These are phyloP conservation scores for Cantharis flavilabris DNA, from an alignment of 2,888 invertebrate genomes.

Conservation along the genomic window DNA sequence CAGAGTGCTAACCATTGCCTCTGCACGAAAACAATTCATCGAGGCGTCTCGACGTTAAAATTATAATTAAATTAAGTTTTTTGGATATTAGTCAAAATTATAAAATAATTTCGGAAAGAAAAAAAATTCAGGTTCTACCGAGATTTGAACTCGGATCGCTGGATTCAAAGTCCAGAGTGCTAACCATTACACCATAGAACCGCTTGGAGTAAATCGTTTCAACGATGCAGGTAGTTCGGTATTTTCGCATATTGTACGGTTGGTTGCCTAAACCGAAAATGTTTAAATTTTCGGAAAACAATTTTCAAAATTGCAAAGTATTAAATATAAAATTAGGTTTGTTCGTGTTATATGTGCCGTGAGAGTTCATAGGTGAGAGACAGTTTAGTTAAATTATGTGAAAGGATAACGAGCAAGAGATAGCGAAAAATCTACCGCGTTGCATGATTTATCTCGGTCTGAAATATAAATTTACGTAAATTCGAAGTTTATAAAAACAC, in stretches of 20 bases:
- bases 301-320: neutral
- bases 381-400: conserved; percentile 2
- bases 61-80: no score
- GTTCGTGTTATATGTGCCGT: neutral
- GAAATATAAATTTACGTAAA: conserved; percentile 3
- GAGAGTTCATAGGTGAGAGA: conserved; percentile 6
- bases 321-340: neutral
- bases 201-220: conserved; percentile 36
- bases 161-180: conserved; percentile 81
- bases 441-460: conserved; percentile 1
- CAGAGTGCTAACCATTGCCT: conserved; percentile 79
- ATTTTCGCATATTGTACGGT: neutral
- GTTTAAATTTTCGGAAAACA: neutral
- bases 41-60: neutral
- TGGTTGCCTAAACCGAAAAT: neutral
- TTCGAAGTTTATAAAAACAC: neutral
- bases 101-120: neutral
- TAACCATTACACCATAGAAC: conserved; percentile 78
- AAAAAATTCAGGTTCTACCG: conserved; percentile 64
- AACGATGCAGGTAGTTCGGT: neutral
- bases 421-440: conserved; percentile 1
- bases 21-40: neutral
- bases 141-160: conserved; percentile 81
- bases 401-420: conserved; percentile 3
- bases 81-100: no score